Base-by-base conservation (phyloP, 30 jellyfish, hydroid and myxozoan species). In the Cassiopea xamachana region DNA sequence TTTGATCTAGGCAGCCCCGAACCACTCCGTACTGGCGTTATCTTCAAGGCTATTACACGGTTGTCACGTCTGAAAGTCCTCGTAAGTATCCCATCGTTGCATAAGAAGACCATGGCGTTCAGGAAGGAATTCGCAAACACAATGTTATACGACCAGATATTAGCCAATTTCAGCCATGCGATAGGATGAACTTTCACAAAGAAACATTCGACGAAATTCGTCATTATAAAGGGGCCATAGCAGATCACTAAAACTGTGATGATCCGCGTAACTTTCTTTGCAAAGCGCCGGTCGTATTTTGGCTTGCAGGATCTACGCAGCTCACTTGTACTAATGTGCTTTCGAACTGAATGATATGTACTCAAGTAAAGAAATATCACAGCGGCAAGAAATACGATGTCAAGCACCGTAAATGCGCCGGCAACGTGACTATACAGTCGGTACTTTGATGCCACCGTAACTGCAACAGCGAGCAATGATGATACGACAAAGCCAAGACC, bases 151-250 rank as follows among this genome's bases (percentile, higher is more conserved):
- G 97, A 81, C 97, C 97, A 90, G 3, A 81, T 55, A 75, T 82
- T 90, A 0, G 51, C 71, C 50, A 76, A 17, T n/a, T 46, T 69
- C 84, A 87, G 58, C 79, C 77, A 44, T 0, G 79, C 27, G 10
- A 55, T 60, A 46, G 81, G 59, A 2, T 14, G 9, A 47, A 1
- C 48, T 15, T 73, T 60, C 44, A 60, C 48, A 43, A 60, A 71
- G 80, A 89, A 80, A 0, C 87, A 45, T n/a, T 61, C 68, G 1
- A 82, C 78, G 69, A 90, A 75, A 58, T 90, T 90, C 17, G 92
- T 82, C 13, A 67, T 60, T 67, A 82, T 77, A 58, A 90, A 90
- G 4, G 97, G 97, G 44, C 97, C 97, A 84, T 90, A 90, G 43
- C 97, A 90, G 13, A 90, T 64, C 49, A 72, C 79, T 15, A 90